These are phyloP conservation scores for Ovis aries DNA, from an alignment of 2,113 vertebrate genomes.

Conservation along the genomic window ARS-UI_Ramb_v3.0 NC_056054.1:242503501-242504000, in stretches of 20 bases:
- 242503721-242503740: slow-evolving; percentile 63
- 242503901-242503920: background rate
- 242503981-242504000: background rate
- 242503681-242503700: slow-evolving; percentile 67
- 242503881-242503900: background rate
- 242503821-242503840: background rate
- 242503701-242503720: slow-evolving; percentile 63
- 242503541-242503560: slow-evolving; percentile 57
- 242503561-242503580: slow-evolving; percentile 65
- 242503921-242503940: background rate
- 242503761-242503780: slow-evolving; percentile 70
- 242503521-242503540: slow-evolving; percentile 74
- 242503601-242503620: slow-evolving; percentile 71
- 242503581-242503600: slow-evolving; percentile 55
- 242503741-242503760: slow-evolving; percentile 69
- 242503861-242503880: background rate
- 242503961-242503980: background rate
- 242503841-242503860: background rate
- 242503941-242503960: background rate
- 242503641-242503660: slow-evolving; percentile 75
- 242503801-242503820: background rate
- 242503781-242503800: slow-evolving; percentile 56
- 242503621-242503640: slow-evolving; percentile 73
- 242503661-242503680: slow-evolving; percentile 67
- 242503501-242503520: slow-evolving; percentile 76